phyloP scores from a whole-genome alignment of 2,888 invertebrate genomes.

The Eilema sororculum region DNA sequence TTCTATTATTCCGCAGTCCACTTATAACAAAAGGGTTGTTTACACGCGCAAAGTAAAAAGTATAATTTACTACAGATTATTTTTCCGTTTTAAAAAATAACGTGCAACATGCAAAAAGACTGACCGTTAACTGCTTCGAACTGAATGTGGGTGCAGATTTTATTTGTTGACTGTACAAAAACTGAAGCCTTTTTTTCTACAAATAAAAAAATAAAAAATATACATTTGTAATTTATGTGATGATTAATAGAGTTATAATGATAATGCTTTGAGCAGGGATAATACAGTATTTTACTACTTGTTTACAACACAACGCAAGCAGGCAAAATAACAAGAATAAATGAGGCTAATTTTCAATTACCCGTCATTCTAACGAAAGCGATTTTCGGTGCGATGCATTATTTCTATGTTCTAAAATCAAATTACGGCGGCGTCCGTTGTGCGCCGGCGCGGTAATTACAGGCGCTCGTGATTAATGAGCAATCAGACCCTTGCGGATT shows the following conservation, averaged over 20 bases:
- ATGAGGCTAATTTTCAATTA: slow-evolving; percentile 45
- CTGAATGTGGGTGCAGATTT: slow-evolving; percentile 34
- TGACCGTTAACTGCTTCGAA: slow-evolving; percentile 37
- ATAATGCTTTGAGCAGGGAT: background rate
- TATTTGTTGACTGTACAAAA: slow-evolving; percentile 27
- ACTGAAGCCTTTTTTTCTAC: background rate
- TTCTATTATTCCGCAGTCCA: slow-evolving; percentile 4
- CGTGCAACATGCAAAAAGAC: slow-evolving; percentile 34
- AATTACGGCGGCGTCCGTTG: slow-evolving; percentile 68
- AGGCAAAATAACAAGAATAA: slow-evolving; percentile 28
- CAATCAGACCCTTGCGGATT: slow-evolving; percentile 75
- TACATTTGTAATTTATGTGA: background rate
- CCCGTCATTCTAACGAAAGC: slow-evolving; percentile 41
- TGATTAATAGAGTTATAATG: slow-evolving; percentile 1
- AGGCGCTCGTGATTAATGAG: slow-evolving; percentile 83
- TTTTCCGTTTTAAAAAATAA: slow-evolving; percentile 24
- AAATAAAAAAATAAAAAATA: background rate
- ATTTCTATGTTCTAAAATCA: slow-evolving; percentile 78
- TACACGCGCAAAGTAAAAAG: slow-evolving; percentile 32
- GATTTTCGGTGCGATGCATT: slow-evolving; percentile 63
- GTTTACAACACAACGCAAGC: background rate
- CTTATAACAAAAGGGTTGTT: slow-evolving; percentile 17
- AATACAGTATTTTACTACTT: background rate
- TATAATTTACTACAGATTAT: slow-evolving; percentile 36
- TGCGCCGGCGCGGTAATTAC: slow-evolving; percentile 80